Base-by-base conservation (phyloP, 1,140 invertebrate genomes). In the Mylabris phalerata region DNA sequence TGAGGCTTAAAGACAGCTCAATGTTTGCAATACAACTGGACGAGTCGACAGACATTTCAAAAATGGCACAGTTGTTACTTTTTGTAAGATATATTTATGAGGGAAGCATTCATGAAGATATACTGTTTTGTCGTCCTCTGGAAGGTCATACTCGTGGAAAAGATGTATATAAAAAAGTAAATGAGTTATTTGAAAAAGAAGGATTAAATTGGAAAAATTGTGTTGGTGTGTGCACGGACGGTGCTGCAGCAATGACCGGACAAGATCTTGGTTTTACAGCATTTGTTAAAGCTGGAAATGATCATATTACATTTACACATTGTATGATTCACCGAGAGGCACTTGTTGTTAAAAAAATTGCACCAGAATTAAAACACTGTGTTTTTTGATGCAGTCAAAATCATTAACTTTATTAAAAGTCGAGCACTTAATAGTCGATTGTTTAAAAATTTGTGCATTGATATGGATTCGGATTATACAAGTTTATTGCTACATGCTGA, bases 141-240 rank as follows among this genome's bases (percentile, higher is more conserved):
- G 38, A 61, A 59, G 50, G 45, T 9, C 55, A 58, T 59, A 58
- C 60, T 46, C 49, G 6, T 55, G 62, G 59, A 44, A 52, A 55
- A 62, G 63, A 62, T 44, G 59, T 64, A 59, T 62, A 62, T 65
- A 60, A 67, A 59, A 63, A 60, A 61, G 55, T 67, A 55, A 52
- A 67, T 47, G 59, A 54, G 60, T 68, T 62, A 65, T 62, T 63
- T 41, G 48, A 61, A 55, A 65, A 59, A 55, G 63, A 65, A 52
- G 60, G 62, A 60, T 52, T 68, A 49, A 49, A 56, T 47, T 70
- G 67, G 59, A 58, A 67, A 48, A 60, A 67, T 56, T 68, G 62
- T 38, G 41, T 66, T 59, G 70, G 67, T 45, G 61, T 71, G 58
- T 74, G 70, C 60, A 74, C 68, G 59, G 70, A 73, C 66, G 66